Conservation (phyloP, 2,888 invertebrate species). For the Acleris cristana region DNA sequence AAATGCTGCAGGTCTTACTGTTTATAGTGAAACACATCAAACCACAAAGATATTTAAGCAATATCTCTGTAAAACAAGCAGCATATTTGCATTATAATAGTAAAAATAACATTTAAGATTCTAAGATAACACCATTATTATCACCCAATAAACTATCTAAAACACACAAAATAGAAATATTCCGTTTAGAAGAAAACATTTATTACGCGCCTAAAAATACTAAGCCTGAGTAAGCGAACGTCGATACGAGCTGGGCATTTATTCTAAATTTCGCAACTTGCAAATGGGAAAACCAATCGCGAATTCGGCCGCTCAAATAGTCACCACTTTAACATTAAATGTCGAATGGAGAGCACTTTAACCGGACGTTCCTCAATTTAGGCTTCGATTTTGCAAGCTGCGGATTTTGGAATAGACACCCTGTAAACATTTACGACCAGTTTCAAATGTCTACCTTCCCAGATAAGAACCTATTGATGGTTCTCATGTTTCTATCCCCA, state of each 20-base stretch:
- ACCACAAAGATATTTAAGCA: conserved; percentile 17
- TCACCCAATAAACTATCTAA: conserved; percentile 63
- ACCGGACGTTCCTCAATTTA: conserved; percentile 25
- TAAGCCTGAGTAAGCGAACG: conserved; percentile 81
- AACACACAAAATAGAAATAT: conserved; percentile 62
- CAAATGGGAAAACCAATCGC: conserved; percentile 22
- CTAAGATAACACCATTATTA: conserved; percentile 20
- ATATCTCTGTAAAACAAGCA: conserved; percentile 6
- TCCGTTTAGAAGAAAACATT: conserved; percentile 78
- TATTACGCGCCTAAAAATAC: conserved; percentile 83
- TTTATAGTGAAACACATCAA: neutral
- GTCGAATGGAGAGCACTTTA: conserved; percentile 31
- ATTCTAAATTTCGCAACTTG: conserved; percentile 20
- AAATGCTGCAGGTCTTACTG: neutral
- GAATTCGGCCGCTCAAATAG: conserved; percentile 35
- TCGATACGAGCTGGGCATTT: conserved; percentile 67
- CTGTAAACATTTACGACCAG: conserved; percentile 75
- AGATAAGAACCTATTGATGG: conserved; percentile 37
- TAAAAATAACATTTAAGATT: conserved; percentile 11
- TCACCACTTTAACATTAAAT: conserved; percentile 36
- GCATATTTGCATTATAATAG: conserved; percentile 30
- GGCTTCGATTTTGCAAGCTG: conserved; percentile 28
- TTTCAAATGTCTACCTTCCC: conserved; percentile 73
- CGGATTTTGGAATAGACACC: conserved; percentile 31
- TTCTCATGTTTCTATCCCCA: conserved; percentile 31